Conservation (phyloP, 2,888 invertebrate species). For the Ornithoptera priamus region DNA sequence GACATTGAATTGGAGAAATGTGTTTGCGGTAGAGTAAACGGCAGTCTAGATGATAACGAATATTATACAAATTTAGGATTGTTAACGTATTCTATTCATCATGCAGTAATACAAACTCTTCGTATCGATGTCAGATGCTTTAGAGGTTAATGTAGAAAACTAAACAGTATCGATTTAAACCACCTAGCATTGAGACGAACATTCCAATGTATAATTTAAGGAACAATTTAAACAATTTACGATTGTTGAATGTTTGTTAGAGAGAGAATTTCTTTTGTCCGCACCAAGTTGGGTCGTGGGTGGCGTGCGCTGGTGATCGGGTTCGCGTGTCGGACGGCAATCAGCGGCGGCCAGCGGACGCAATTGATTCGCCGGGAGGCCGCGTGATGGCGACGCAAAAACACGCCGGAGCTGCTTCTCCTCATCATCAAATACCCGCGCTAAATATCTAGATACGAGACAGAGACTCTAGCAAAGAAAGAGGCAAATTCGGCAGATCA, state of each 20-base stretch:
- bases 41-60: too few relatives aligned
- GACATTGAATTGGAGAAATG: slow-evolving; percentile 13
- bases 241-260: slow-evolving; percentile 54
- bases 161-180: too few relatives aligned
- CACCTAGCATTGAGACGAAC: slow-evolving; percentile 23
- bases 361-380: slow-evolving; percentile 66
- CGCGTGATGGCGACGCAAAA: slow-evolving; percentile 38
- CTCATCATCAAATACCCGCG: too few relatives aligned
- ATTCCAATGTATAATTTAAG: slow-evolving; percentile 38
- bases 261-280: slow-evolving; percentile 65
- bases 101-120: too few relatives aligned
- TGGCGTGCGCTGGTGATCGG: slow-evolving; percentile 70
- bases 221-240: slow-evolving; percentile 41
- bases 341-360: slow-evolving; percentile 66
- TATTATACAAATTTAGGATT: too few relatives aligned
- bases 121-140: too few relatives aligned
- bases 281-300: slow-evolving; percentile 35
- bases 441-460: too few relatives aligned
- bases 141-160: too few relatives aligned
- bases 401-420: neutral
- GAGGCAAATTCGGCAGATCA: too few relatives aligned
- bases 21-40: neutral
- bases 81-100: too few relatives aligned
- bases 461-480: too few relatives aligned
- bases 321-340: slow-evolving; percentile 73